These are phyloP conservation scores for Lasiommata megera DNA, from an alignment of 2,888 invertebrate genomes.

Conservation along the genomic window DNA sequence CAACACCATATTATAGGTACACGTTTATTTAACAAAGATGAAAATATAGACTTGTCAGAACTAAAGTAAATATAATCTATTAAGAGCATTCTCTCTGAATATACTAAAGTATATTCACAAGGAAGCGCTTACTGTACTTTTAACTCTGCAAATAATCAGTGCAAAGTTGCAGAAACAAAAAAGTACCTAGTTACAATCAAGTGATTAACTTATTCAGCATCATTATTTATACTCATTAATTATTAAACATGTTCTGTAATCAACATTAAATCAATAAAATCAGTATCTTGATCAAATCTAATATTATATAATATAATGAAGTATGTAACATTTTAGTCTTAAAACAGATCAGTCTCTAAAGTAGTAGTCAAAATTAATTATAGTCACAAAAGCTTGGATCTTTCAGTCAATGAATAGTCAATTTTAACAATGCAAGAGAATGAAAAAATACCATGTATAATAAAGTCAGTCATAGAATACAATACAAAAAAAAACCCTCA, in stretches of 20 bases:
- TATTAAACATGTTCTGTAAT: too few relatives aligned
- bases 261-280: too few relatives aligned
- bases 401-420: too few relatives aligned
- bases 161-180: slow-evolving; percentile 18
- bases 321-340: neutral
- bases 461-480: too few relatives aligned
- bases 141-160: slow-evolving; percentile 40
- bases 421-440: too few relatives aligned
- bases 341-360: too few relatives aligned
- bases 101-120: slow-evolving; percentile 72
- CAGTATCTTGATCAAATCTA: too few relatives aligned
- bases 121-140: slow-evolving; percentile 62
- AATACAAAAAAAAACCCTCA: too few relatives aligned
- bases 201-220: too few relatives aligned
- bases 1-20: neutral
- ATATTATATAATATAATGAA: neutral
- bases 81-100: slow-evolving; percentile 69
- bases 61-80: slow-evolving; percentile 6
- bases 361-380: too few relatives aligned
- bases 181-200: neutral
- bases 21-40: neutral
- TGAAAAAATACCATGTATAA: neutral
- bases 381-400: too few relatives aligned
- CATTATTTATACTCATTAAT: too few relatives aligned
- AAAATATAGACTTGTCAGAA: neutral